Conservation (phyloP, 2,888 invertebrate species). For the Microplitis deprimator region DNA sequence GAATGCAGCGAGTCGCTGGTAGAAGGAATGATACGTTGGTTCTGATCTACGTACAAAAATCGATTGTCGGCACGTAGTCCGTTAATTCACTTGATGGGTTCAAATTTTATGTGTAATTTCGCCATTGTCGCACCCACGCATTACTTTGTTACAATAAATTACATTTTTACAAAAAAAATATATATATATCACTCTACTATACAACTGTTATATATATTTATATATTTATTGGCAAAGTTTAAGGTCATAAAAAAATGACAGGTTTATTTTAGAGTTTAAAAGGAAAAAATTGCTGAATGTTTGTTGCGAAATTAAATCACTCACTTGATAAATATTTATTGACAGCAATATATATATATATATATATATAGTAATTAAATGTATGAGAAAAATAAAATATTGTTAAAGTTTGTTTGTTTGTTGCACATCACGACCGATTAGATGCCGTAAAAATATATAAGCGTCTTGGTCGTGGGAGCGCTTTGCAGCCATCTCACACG, state of each 20-base stretch:
- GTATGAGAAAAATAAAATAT: no score
- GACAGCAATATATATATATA: not conserved
- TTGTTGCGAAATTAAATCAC: constrained; percentile 29
- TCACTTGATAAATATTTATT: constrained; percentile 13
- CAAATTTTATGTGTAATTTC: constrained; percentile 38
- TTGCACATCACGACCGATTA: no score
- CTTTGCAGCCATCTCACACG: constrained; percentile 70
- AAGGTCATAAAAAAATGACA: no score
- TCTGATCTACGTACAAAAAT: not conserved
- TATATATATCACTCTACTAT: no score
- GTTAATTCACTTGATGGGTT: constrained; percentile 23
- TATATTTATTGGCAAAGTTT: no score
- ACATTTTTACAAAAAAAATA: no score
- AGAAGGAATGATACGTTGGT: constrained; percentile 58
- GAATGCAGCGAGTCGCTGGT: constrained; percentile 60
- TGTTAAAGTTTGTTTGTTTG: no score
- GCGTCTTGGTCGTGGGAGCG: constrained; percentile 66
- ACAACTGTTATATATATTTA: no score
- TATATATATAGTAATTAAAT: no score
- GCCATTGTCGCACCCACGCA: no score
- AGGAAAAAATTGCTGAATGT: constrained; percentile 4
- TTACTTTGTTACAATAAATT: no score
- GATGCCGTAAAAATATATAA: constrained; percentile 59
- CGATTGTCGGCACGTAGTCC: not conserved
- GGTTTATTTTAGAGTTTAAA: no score